Evolutionary conservation across 2,888 invertebrate species (phyloP), one percentile per base, ranked within the genome.

Genomic region (Heliconius sara): DNA sequence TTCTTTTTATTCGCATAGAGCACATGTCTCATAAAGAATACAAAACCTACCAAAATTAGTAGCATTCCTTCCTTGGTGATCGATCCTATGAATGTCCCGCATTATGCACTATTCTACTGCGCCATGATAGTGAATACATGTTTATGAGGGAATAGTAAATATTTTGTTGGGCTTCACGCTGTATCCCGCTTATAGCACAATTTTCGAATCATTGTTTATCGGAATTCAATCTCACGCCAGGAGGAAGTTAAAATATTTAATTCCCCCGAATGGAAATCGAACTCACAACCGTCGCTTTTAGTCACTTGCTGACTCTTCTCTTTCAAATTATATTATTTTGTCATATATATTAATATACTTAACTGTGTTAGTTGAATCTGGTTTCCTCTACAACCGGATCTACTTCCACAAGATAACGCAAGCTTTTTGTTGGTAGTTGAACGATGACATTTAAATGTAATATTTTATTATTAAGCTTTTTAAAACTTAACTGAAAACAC

Each of bases 321-420:
- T 27, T 27, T 27, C 39, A 39, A 67, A 39, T 39, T 22, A 39
- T 39, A 67, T 67, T 67, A 67, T 67, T 34, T 7, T 22, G 19
- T 7, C n/a, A 39, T 43, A 68, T 25, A 43, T 25, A 68, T 73
- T n/a, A 34, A 57, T 34, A 57, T 34, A n/a, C 60, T n/a, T 34
- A 60, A 60, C 13, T 73, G 57, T 57, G 13, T 52, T 52, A 12
- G 12, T 60, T 52, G 39, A 30, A 19, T 52, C 52, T n/a, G 27
- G n/a, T 67, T 66, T 67, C 76, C 67, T 67, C 30, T 25, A 22
- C n/a, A 63, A 67, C 76, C 66, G 76, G 67, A 76, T 76, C 76
- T 52, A 67, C 76, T 76, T 76, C 76, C 76, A 76, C 30, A 30
- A 27, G 76, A 76, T 67, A 76, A 76, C 19, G 76, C 66, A 47